A percentile compares a stretch with the other conserved stretches of the same genome.
Evolutionary conservation across 2,888 invertebrate genomes (phyloP).

Genomic region (Malthinus seriepunctatus): DNA sequence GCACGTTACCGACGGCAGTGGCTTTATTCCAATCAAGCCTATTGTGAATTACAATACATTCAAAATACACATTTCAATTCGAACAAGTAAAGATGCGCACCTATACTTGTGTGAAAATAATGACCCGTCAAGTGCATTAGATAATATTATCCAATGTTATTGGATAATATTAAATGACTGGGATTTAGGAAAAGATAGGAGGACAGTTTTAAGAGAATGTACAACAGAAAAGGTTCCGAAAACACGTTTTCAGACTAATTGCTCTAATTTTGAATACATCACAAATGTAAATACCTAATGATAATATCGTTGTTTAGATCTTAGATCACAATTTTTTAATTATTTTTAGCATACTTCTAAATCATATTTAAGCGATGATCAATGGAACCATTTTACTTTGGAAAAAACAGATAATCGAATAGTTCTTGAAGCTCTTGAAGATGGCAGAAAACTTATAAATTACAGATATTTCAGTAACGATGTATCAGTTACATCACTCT

Average conservation of each 20-base stretch:
- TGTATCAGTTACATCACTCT: no score
- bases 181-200: constrained; percentile 33
- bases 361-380: background rate
- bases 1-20: no score
- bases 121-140: background rate
- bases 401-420: no score
- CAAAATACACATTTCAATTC: constrained; percentile 32
- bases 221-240: constrained; percentile 23
- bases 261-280: background rate
- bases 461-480: background rate
- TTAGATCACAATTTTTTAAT: no score
- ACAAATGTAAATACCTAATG: background rate
- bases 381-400: no score
- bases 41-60: background rate
- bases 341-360: background rate
- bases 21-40: no score
- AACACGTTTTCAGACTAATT: background rate
- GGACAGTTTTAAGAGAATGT: constrained; percentile 42
- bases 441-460: no score
- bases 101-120: constrained; percentile 41
- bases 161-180: constrained; percentile 45
- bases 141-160: no score
- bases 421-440: no score
- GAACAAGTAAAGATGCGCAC: constrained; percentile 36
- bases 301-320: no score